Percentiles rank a stretch among this genome's conserved stretches.
Evolutionary conservation across 37 sponge, comb jelly and placozoan genomes (phyloP).

Genomic region (Haliclona indistincta): DNA sequence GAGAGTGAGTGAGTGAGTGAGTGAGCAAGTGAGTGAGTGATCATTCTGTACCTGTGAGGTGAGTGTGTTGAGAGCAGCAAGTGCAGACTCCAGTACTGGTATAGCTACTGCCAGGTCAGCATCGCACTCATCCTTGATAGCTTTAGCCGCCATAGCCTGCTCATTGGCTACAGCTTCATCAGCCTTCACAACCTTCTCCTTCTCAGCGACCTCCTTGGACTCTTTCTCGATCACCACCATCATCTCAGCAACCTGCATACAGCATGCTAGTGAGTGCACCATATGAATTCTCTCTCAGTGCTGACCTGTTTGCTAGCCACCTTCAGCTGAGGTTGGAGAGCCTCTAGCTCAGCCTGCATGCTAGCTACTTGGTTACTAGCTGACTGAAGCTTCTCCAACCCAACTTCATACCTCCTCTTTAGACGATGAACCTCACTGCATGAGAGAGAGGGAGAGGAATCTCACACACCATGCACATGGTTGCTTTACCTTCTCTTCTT

Average conservation of each 20-base stretch:
- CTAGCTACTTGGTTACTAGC: conserved; percentile 86
- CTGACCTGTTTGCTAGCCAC: conserved; percentile 80
- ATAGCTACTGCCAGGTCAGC: conserved; percentile 95
- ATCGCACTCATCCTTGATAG: conserved; percentile 99
- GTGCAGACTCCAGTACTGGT: conserved; percentile 93
- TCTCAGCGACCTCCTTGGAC: conserved; percentile 92
- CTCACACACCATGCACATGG: neutral
- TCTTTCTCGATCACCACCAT: conserved; percentile 97
- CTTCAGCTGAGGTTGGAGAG: conserved; percentile 89
- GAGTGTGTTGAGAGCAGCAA: conserved; percentile 93
- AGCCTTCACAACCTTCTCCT: conserved; percentile 92
- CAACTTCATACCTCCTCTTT: conserved; percentile 90
- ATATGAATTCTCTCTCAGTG: neutral
- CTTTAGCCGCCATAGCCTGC: conserved; percentile 94
- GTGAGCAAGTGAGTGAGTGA: neutral
- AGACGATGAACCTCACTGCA: conserved; percentile 87
- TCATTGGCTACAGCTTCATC: conserved; percentile 96
- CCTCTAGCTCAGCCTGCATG: conserved; percentile 92
- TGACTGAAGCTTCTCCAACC: conserved; percentile 92
- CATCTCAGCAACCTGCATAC: conserved; percentile 80
- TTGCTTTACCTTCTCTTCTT: conserved; percentile 76
- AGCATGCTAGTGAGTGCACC: neutral
- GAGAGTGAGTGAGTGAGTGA: conserved; percentile 45
- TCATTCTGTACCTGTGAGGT: conserved; percentile 61
- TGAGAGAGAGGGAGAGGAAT: neutral